Conservation (phyloP, 1,140 invertebrate species). For the Laodelphax striatellus region DNA sequence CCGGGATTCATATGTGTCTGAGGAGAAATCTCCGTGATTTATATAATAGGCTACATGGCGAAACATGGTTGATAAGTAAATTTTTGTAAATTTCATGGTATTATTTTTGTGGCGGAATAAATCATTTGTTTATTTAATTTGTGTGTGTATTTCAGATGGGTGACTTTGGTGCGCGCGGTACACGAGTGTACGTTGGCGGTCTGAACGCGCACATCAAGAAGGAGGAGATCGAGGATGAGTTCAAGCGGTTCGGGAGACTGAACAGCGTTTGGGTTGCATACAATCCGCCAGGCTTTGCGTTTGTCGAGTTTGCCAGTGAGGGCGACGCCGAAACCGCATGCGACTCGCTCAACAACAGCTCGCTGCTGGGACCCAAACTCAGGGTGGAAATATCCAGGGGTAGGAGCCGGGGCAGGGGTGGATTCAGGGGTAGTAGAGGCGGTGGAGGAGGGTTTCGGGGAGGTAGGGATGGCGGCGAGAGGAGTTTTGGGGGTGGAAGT, state of each 20-base stretch:
- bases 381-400: conserved; percentile 73
- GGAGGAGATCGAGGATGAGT: conserved; percentile 74
- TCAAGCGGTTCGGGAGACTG: conserved; percentile 81
- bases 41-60: too few species aligned
- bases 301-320: conserved; percentile 94
- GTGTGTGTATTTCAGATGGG: neutral
- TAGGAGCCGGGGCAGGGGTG: conserved; percentile 41
- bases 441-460: conserved; percentile 40
- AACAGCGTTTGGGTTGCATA: conserved; percentile 93
- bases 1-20: too few species aligned
- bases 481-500: conserved; percentile 35
- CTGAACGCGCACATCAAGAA: conserved; percentile 73
- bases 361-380: conserved; percentile 65
- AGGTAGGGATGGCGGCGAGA: conserved; percentile 30
- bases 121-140: too few species aligned
- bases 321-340: conserved; percentile 91
- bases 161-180: conserved; percentile 30
- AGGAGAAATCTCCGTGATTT: too few species aligned
- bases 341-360: conserved; percentile 78
- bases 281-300: conserved; percentile 94
- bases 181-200: conserved; percentile 74
- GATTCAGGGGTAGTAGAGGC: conserved; percentile 39
- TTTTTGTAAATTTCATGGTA: too few species aligned
- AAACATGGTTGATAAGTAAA: too few species aligned
- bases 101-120: too few species aligned